Base-by-base conservation (phyloP, 2,888 invertebrate genomes). In the Eledone cirrhosa region DNA sequence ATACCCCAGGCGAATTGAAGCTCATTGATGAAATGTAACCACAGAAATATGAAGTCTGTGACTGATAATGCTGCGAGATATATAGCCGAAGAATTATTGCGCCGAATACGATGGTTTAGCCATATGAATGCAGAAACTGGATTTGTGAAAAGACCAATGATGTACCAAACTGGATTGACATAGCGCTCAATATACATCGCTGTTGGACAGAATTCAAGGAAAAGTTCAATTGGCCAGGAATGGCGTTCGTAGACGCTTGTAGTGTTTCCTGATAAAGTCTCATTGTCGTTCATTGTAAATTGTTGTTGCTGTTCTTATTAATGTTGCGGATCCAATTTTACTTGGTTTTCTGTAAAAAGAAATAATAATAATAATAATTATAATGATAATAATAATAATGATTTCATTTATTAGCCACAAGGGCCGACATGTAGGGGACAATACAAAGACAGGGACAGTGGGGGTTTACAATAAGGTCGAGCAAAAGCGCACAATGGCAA, bases 61-160 rank as follows among this genome's bases (percentile, higher is more conserved):
- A 86, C 72, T 22, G 85, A 82, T 63, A 90, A 83, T 1, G 87
- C 85, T 11, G 90, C 89, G 11, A 90, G 83, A 82, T 90, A 90
- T 47, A 90, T 86, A 19, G 90, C 90, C 1, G 90, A 90, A 0
- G 89, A 89, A 81, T 89, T 90, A 78, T 89, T 88, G 22, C 84
- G 84, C 1, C 90, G 79, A 82, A 89, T 89, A 29, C 86, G 82
- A 7, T 84, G 80, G 59, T 87, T 86, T 31, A 89, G 82, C 90
- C 90, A 90, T 78, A 90, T 86, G 79, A 85, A 84, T 76, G 89
- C 87, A 8, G 89, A 87, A 14, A 90, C 81, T 5, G 88, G 86
- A 80, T 90, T 90, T n/a, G 89, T 87, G 27, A 87, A 83, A 41
- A 89, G 80, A 13, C 90, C 90, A 31, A 90, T 86, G 41, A 86